Evolutionary conservation across 2,888 invertebrate species (phyloP).

Genomic region (Tuta absoluta): DNA sequence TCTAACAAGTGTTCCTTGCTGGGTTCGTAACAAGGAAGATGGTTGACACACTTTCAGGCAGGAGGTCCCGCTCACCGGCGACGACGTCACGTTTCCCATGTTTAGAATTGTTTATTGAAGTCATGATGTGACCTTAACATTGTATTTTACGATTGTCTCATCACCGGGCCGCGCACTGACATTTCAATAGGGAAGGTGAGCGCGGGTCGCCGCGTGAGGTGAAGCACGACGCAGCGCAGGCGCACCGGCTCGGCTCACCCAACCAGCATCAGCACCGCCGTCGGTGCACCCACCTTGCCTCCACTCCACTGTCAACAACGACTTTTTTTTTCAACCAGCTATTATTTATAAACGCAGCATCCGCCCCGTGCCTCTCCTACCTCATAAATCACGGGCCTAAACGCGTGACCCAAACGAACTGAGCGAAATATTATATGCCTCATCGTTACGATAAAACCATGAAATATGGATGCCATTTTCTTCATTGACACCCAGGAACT

Average conservation of each 20-base stretch:
- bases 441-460: constrained; percentile 52
- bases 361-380: constrained; percentile 38
- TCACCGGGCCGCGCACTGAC: constrained; percentile 76
- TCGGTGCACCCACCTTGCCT: constrained; percentile 30
- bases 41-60: constrained; percentile 74
- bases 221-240: constrained; percentile 64
- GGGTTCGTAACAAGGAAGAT: constrained; percentile 46
- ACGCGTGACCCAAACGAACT: constrained; percentile 47
- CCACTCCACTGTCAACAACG: constrained; percentile 39
- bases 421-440: constrained; percentile 40
- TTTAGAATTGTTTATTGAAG: constrained; percentile 79
- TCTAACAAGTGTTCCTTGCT: constrained; percentile 43
- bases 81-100: constrained; percentile 76
- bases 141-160: constrained; percentile 80
- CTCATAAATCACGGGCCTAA: constrained; percentile 52
- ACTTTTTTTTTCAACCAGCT: constrained; percentile 49
- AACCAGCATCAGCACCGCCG: constrained; percentile 32
- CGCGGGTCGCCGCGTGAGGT: constrained; percentile 72
- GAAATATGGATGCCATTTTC: constrained; percentile 53
- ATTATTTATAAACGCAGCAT: constrained; percentile 48
- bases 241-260: constrained; percentile 43
- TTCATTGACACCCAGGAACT: constrained; percentile 46
- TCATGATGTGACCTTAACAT: constrained; percentile 80
- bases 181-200: constrained; percentile 80
- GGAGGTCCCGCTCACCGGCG: constrained; percentile 67